Base-by-base conservation (phyloP, 2,888 invertebrate species). In the Pharmacophagus antenor region DNA sequence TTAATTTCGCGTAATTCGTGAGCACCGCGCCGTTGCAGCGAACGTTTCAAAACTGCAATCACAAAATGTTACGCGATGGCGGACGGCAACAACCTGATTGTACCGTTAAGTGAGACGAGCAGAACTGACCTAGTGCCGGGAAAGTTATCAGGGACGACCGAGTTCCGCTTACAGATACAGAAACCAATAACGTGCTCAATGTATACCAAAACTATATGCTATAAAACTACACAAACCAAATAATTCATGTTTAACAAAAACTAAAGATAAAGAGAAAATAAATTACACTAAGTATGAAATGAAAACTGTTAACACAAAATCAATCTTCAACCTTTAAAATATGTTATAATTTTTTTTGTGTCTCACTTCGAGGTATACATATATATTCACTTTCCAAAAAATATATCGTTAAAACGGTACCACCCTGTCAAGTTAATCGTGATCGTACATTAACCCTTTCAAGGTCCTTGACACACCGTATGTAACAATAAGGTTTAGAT, bases 71-170 rank as follows among this genome's bases (percentile, higher is more conserved):
- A 86, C 80, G 85, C 84, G 80, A 82, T 84, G 74, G 73, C 77
- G 81, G 83, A 78, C 85, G 82, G 80, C 84, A 79, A 80, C 84
- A 87, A 88, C 88, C 85, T 85, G 89, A 87, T 82, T 84, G 81
- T 89, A 90, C 89, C 89, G 89, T 90, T 90, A 88, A 75, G 76
- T 81, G 83, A 82, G 81, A 82, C 79, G 82, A 80, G 84, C 86
- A 86, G 82, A 89, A 87, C 88, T 89, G 89, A 90, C 89, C 89
- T 89, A 90, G 85, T 90, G 85, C 82, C 86, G 84, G 82, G 85
- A 84, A 85, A 86, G 84, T 83, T 86, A 87, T 85, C 87, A 87
- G 83, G 79, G 80, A 82, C 85, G 79, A 77, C 75, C 67, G 76
- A 80, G 77, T 84, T 80, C 80, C 80, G 82, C 79, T 82, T 82